Evolutionary conservation across 2,888 invertebrate genomes (phyloP), one percentile per base, ranked within the genome.

Genomic region (Microctonus hyperodae): DNA sequence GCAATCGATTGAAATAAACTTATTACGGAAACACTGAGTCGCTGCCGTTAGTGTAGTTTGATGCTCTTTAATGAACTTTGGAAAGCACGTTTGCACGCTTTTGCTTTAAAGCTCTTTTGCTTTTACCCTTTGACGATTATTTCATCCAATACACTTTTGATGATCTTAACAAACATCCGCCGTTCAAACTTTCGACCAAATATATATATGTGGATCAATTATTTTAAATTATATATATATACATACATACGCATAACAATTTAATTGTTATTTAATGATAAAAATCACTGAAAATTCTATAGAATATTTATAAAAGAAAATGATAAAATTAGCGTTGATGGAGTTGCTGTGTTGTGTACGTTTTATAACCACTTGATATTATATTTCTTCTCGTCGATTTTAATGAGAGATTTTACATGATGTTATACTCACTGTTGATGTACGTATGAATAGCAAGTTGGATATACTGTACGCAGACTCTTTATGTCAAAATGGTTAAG

Each of bases 401-500:
- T 44, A 5, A 16, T 20, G 16, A 16, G 16, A 44, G 44, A 44
- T 44, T 44, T 20, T 16, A 16, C 58, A 20, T 44, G 59, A 59
- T 44, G 22, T 37, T 35, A 25, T 53, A 53, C 44, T 44, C 44
- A 7, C 7, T 20, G 44, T 16, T 44, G 44, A 44, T 44, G 44
- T 20, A 16, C 16, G 9, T 44, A 44, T 37, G n/a, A n/a, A n/a
- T n/a, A 44, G 44, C 44, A 16, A 44, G 16, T 16, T 44, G 44
- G 7, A 44, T 44, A 16, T 44, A 9, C 16, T 44, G 16, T 44
- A 28, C 33, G 35, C 1, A 20, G n/a, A n/a, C 25, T 62, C 53
- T 51, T 53, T 62, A 62, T 35, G 37, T 62, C 62, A 62, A 62
- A 53, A 33, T 23, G 62, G 62, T 62, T 62, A 53, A 62, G 35